Evolutionary conservation across 2,113 vertebrate genomes (phyloP).

Genomic region (Dolichallabes microphthalmus): DNA sequence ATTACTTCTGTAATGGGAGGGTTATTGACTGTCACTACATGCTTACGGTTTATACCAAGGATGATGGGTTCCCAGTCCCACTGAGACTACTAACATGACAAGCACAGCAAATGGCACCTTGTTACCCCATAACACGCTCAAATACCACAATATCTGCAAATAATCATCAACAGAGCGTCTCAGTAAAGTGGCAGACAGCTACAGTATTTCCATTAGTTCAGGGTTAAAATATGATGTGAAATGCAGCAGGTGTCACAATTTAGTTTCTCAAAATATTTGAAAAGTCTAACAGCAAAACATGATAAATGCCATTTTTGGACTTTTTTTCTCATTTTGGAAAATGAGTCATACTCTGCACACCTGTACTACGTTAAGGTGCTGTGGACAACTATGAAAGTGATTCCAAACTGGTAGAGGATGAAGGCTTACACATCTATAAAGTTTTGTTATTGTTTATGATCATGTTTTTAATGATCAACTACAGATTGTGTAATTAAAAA

Average conservation of each 20-base stretch:
- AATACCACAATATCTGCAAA: slow-evolving; percentile 19
- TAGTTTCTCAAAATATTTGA: slow-evolving; percentile 33
- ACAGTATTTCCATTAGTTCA: slow-evolving; percentile 14
- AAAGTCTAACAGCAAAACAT: too few species aligned
- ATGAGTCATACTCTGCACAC: too few species aligned
- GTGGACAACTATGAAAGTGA: too few species aligned
- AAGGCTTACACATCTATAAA: too few species aligned
- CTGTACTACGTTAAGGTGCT: too few species aligned
- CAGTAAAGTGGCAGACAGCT: slow-evolving; percentile 17
- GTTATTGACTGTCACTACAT: slow-evolving; percentile 5
- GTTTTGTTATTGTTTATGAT: too few species aligned
- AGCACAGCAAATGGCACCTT: slow-evolving; percentile 52
- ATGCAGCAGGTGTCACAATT: background rate
- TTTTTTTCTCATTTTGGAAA: too few species aligned
- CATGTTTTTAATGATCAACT: too few species aligned
- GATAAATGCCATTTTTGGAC: too few species aligned
- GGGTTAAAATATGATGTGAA: slow-evolving; percentile 20
- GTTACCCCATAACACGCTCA: slow-evolving; percentile 56
- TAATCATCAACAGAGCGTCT: slow-evolving; percentile 26
- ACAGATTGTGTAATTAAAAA: too few species aligned
- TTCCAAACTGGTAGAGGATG: too few species aligned
- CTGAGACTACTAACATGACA: slow-evolving; percentile 57
- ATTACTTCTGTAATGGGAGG: slow-evolving; percentile 23
- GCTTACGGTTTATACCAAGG: slow-evolving; percentile 36
- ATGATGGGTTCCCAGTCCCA: slow-evolving; percentile 46